Conservation (phyloP, 2,113 vertebrate genomes). For the Actenoides hombroni region DNA sequence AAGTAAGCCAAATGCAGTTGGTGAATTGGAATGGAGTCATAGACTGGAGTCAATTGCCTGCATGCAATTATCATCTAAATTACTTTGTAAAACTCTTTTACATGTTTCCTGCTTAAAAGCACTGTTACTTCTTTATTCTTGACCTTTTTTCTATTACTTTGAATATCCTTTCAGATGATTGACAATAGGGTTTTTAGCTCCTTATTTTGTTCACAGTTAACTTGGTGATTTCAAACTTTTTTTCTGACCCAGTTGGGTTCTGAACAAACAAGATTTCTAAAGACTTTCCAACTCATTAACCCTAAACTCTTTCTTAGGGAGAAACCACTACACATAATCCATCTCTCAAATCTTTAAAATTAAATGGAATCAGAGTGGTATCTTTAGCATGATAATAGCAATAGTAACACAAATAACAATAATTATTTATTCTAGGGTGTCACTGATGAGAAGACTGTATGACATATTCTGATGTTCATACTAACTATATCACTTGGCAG, state of each 20-base stretch:
- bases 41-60: background rate
- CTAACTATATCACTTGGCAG: background rate
- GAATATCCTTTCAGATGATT: background rate
- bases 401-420: background rate
- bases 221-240: background rate
- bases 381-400: background rate
- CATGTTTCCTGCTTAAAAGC: background rate
- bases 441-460: background rate
- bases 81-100: background rate
- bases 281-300: background rate
- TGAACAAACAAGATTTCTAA: background rate
- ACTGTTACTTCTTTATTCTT: background rate
- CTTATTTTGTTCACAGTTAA: background rate
- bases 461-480: background rate
- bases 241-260: background rate
- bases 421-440: background rate
- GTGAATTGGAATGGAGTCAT: background rate
- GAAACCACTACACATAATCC: background rate
- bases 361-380: background rate
- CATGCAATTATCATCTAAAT: constrained; percentile 10
- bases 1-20: background rate
- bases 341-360: background rate
- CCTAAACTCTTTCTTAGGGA: background rate
- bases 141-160: background rate
- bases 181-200: background rate